These are phyloP conservation scores for Seriola quinqueradiata DNA, from an alignment of 2,113 vertebrate species.

Conservation along the genomic window DNA sequence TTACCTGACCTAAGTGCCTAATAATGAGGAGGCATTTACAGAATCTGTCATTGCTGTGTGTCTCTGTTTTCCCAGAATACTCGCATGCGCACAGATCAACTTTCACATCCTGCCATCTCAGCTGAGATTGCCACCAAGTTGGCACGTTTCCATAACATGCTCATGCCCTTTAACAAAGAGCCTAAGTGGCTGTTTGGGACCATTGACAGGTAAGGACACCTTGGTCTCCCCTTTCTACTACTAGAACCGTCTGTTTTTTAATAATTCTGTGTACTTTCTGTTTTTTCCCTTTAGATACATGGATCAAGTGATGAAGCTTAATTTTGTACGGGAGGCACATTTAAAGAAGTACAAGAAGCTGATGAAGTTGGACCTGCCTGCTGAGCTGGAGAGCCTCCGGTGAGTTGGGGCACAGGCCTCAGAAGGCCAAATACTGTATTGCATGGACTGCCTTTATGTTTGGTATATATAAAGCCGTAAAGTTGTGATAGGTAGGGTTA, in stretches of 20 bases:
- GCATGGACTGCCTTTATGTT: neutral
- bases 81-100: slow-evolving; percentile 87
- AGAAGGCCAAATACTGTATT: neutral
- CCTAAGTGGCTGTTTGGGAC: slow-evolving; percentile 94
- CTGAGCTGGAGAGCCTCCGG: slow-evolving; percentile 90
- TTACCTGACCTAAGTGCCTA: neutral
- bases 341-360: slow-evolving; percentile 88
- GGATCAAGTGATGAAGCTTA: slow-evolving; percentile 89
- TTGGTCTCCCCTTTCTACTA: neutral
- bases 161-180: slow-evolving; percentile 97
- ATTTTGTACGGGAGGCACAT: slow-evolving; percentile 83
- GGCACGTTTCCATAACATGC: slow-evolving; percentile 93
- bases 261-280: neutral
- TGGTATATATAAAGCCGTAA: neutral
- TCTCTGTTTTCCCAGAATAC: slow-evolving; percentile 81
- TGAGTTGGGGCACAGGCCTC: slow-evolving; percentile 62
- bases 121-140: slow-evolving; percentile 90
- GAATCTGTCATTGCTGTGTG: neutral
- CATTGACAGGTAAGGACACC: slow-evolving; percentile 86
- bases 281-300: slow-evolving; percentile 86
- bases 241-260: neutral
- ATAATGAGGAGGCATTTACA: neutral
- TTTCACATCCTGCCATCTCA: slow-evolving; percentile 86
- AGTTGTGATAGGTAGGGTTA: neutral
- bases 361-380: slow-evolving; percentile 86